Evolutionary conservation across 2,888 invertebrate genomes (phyloP).

Genomic region (Gymnosoma rotundatum): DNA sequence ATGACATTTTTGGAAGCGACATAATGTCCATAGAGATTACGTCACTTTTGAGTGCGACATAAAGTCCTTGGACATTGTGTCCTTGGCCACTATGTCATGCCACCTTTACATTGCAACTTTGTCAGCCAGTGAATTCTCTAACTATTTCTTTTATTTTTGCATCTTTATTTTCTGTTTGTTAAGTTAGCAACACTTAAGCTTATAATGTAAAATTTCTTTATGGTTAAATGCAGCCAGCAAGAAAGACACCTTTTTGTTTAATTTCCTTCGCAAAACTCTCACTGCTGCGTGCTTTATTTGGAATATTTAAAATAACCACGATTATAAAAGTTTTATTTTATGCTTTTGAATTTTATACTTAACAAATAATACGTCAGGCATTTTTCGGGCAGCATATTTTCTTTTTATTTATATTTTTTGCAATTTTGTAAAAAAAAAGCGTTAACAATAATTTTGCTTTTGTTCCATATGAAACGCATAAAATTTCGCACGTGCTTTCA

Average conservation of each 20-base stretch:
- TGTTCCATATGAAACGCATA: constrained; percentile 51
- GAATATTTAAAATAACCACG: constrained; percentile 58
- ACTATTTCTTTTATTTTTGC: neutral
- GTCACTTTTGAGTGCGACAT: too few relatives aligned
- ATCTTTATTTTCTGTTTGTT: constrained; percentile 9
- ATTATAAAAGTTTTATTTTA: constrained; percentile 11
- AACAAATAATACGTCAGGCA: constrained; percentile 27
- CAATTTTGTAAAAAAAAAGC: constrained; percentile 22
- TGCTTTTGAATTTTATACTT: constrained; percentile 5
- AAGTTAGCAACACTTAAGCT: constrained; percentile 56
- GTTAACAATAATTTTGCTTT: constrained; percentile 46
- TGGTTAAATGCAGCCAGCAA: constrained; percentile 16
- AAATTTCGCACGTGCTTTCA: constrained; percentile 57
- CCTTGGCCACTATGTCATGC: too few relatives aligned
- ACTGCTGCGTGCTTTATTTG: constrained; percentile 21
- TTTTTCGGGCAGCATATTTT: neutral
- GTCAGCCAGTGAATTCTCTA: neutral
- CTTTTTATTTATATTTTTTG: neutral
- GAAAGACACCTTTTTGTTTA: constrained; percentile 22
- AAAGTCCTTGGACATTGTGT: too few relatives aligned
- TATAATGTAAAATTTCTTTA: constrained; percentile 29
- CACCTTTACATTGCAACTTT: constrained; percentile 1
- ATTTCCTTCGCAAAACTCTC: constrained; percentile 37
- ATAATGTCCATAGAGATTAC: too few relatives aligned
- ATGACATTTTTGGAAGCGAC: too few relatives aligned